A percentile compares a stretch with the other conserved stretches of the same genome.
Conservation (phyloP, 2,113 vertebrate genomes). For the Prochilodus magdalenae region DNA sequence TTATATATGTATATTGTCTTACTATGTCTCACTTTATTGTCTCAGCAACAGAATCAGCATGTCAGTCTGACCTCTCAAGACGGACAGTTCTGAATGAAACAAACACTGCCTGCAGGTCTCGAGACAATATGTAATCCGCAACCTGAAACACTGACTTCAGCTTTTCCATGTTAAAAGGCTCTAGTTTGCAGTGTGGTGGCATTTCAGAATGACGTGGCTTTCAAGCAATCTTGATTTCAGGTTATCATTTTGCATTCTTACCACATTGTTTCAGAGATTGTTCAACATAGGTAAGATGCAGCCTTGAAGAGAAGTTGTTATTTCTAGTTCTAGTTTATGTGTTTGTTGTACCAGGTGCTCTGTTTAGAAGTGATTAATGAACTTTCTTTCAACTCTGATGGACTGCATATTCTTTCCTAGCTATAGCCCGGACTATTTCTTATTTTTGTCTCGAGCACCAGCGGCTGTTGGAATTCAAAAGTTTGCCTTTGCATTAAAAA, state of each 20-base stretch:
- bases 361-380: conserved; percentile 63
- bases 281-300: background rate
- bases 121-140: conserved; percentile 14
- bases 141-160: conserved; percentile 24
- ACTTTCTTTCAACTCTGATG: conserved; percentile 71
- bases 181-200: background rate
- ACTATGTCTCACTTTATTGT: background rate
- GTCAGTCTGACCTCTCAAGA: conserved; percentile 43
- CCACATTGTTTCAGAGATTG: background rate
- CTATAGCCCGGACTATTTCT: conserved; percentile 61
- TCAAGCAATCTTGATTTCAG: background rate
- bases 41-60: background rate
- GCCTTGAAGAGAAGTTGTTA: background rate
- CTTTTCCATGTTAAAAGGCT: conserved; percentile 14
- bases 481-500: conserved; percentile 71
- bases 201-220: background rate
- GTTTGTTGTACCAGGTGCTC: background rate
- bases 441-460: conserved; percentile 62
- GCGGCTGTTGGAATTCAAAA: conserved; percentile 71
- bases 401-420: conserved; percentile 57
- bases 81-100: conserved; percentile 31
- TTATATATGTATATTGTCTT: background rate
- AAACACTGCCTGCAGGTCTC: conserved; percentile 5
- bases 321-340: background rate
- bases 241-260: background rate